Percentiles rank a stretch among this genome's conserved stretches.
Evolutionary conservation across 2,113 vertebrate genomes (phyloP).

Genomic region (Phoenicopterus ruber): DNA sequence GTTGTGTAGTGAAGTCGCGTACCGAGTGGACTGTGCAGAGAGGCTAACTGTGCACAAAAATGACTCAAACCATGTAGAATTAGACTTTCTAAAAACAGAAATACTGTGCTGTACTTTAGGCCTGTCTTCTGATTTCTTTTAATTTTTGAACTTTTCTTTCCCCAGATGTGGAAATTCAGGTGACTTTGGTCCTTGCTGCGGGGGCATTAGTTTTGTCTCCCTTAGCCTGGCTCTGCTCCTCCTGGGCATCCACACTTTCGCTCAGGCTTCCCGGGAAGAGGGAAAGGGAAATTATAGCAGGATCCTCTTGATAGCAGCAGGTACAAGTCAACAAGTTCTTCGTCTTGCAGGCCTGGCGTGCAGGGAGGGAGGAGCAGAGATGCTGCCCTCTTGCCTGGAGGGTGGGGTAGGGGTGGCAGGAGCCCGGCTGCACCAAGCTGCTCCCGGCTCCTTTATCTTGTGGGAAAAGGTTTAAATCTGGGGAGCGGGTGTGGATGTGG

Average conservation of each 20-base stretch:
- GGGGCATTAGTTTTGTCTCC: background rate
- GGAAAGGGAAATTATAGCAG: background rate
- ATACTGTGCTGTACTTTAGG: background rate
- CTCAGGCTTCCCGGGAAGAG: background rate
- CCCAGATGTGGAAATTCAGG: background rate
- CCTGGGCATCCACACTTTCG: background rate
- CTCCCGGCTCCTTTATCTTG: background rate
- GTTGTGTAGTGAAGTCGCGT: background rate
- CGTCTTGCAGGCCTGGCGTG: background rate
- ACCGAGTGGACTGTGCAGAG: background rate
- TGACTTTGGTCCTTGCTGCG: background rate
- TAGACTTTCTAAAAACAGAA: background rate
- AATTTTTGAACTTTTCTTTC: background rate
- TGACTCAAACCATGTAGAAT: background rate
- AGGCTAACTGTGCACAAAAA: background rate
- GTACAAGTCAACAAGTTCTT: background rate
- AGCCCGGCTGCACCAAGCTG: background rate
- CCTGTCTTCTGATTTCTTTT: background rate
- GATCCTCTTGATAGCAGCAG: background rate
- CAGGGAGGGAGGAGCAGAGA: background rate
- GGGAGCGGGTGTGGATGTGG: background rate
- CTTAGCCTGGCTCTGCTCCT: background rate
- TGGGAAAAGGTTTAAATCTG: background rate
- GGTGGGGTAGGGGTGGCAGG: background rate
- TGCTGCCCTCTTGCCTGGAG: background rate